Base-by-base conservation (phyloP, 2,888 invertebrate genomes). In the Cetonia aurata region DNA sequence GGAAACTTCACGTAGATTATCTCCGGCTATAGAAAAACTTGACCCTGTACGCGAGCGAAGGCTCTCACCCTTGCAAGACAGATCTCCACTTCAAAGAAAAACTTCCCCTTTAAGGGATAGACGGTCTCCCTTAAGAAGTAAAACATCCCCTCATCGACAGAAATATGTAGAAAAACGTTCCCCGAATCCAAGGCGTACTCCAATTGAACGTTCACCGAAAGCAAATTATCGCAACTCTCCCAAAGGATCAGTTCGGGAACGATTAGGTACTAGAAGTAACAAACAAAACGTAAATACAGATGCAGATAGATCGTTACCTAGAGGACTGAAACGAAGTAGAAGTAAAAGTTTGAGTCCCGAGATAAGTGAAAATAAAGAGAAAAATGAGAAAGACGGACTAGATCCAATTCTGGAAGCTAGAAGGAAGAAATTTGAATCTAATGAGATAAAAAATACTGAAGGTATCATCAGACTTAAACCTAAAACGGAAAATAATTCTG, bases 331-430 rank as follows among this genome's bases (percentile, higher is more conserved):
- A 37, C 53, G 69, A n/a, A 62, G 71, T 13, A 65, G 71, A 31
- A 66, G 52, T 52, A 17, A 25, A 52, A 52, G 50, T 50, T 42
- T 44, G 55, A 53, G 67, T 60, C 42, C 48, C 6, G 62, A 56
- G 41, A 48, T 46, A 37, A 77, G 75, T 15, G 67, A 52, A 42
- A 13, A 15, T 25, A 69, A 70, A 37, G 62, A 65, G 72, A 72
- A 19, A 75, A 76, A 73, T 10, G 37, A 37, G 10, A 78, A 78
- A 17, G 73, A 70, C 57, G 62, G 68, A 8, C 17, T 79, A 52
- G 86, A 88, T 79, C 86, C 87, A 0, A 78, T 88, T 37, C 78
- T 88, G 56, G 88, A 87, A 74, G 88, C 88, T 0, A 80, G 88
- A 17, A 84, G 84, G 70, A 82, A 81, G 48, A 88, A 88, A 76